phyloP scores from a whole-genome alignment of 2,113 vertebrate species.

The Lonchura striata region DNA sequence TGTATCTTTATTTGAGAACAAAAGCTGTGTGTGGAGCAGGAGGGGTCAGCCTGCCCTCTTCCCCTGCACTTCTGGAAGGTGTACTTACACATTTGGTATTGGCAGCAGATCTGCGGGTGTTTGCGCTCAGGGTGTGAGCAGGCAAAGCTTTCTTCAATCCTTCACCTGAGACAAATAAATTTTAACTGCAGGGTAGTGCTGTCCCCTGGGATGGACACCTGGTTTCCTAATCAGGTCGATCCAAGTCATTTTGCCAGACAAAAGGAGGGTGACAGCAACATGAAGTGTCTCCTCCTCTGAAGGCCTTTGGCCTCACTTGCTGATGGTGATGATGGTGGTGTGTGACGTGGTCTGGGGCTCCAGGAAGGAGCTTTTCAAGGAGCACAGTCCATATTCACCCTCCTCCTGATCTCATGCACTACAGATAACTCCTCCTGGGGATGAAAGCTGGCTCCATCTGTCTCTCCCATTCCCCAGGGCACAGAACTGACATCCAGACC shows the following conservation, averaged over 20 bases:
- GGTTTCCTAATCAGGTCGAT: rapidly evolving
- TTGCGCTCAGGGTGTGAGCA: not conserved
- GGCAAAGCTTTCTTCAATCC: not conserved
- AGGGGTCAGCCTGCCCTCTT: not conserved
- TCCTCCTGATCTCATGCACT: rapidly evolving
- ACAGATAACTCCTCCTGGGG: not conserved
- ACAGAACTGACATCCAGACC: constrained; percentile 14
- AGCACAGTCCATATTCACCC: not conserved
- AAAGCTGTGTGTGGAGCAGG: not conserved
- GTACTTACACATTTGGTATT: not conserved
- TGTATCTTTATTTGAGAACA: rapidly evolving
- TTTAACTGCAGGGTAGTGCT: not conserved
- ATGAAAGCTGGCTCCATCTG: not conserved
- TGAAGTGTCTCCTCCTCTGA: not conserved
- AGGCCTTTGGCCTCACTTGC: rapidly evolving
- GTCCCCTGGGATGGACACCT: not conserved
- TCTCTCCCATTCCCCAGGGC: not conserved
- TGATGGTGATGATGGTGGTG: not conserved
- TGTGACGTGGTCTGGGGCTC: not conserved
- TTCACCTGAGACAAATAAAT: not conserved
- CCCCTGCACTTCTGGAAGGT: not conserved
- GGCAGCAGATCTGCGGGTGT: not conserved
- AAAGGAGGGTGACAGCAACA: rapidly evolving
- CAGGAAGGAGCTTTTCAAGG: not conserved
- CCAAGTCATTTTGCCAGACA: not conserved